A percentile compares a stretch with the other conserved stretches of the same genome.
Evolutionary conservation across 2,888 invertebrate species (phyloP).

Genomic region (Melipona bicolor): DNA sequence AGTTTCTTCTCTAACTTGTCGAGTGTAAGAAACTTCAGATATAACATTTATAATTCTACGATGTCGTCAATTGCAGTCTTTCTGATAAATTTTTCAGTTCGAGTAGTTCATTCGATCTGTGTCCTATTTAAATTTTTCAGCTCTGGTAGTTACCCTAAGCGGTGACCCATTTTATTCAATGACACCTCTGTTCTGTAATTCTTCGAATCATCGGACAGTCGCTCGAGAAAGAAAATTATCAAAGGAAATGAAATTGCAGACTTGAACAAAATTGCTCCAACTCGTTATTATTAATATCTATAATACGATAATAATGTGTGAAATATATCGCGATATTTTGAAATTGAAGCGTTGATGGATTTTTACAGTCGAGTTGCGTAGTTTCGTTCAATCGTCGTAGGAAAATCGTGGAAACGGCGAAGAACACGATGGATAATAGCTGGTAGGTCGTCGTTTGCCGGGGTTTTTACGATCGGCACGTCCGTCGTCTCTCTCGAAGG

Average conservation of each 20-base stretch:
- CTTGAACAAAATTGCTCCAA: no score
- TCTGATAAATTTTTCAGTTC: no score
- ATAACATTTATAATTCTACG: no score
- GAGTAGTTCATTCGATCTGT: no score
- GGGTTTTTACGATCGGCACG: conserved; percentile 41
- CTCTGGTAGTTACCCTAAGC: not conserved
- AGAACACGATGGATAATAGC: conserved; percentile 38
- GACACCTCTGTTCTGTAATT: not conserved
- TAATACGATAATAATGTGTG: no score
- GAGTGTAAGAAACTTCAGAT: no score
- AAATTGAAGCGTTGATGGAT: not conserved
- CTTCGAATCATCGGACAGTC: not conserved
- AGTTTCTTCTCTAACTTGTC: no score
- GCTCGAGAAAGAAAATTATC: not conserved
- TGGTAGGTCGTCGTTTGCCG: conserved; percentile 13
- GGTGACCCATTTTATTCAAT: not conserved
- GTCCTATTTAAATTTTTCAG: not conserved
- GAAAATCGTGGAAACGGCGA: conserved; percentile 6
- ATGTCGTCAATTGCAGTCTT: no score
- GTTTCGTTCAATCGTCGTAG: not conserved
- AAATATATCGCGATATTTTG: no score
- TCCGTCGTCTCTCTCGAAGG: conserved; percentile 22
- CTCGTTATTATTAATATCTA: no score
- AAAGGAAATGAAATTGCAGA: not conserved
- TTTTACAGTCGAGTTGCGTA: not conserved